phyloP scores from a whole-genome alignment of 2,113 vertebrate genomes.

The Neofelis nebulosa region DNA sequence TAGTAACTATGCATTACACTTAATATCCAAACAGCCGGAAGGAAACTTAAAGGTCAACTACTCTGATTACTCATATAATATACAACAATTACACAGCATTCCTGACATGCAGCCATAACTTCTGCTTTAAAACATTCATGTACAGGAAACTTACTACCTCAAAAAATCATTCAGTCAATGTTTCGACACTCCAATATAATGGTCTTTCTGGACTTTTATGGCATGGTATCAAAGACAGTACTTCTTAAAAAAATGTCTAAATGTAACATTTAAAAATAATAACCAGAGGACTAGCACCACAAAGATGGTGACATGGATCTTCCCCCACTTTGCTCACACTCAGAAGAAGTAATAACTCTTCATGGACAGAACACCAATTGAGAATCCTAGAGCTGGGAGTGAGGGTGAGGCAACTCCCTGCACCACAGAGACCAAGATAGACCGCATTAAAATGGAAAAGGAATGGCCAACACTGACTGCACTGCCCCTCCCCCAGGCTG shows the following conservation, averaged over 20 bases:
- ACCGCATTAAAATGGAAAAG: background rate
- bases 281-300: background rate
- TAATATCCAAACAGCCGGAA: constrained; percentile 22
- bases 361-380: background rate
- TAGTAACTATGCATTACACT: background rate
- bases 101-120: background rate
- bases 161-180: background rate
- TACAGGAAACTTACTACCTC: background rate
- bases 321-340: background rate
- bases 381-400: background rate
- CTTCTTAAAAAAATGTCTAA: background rate
- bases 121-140: background rate
- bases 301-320: background rate
- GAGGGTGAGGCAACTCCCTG: background rate
- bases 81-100: background rate
- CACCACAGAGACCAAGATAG: background rate
- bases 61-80: background rate
- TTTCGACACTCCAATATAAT: background rate
- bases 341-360: background rate
- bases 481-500: background rate
- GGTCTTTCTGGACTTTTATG: background rate
- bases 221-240: background rate
- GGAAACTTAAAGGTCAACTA: constrained; percentile 35
- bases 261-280: background rate
- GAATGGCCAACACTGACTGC: background rate